These are phyloP conservation scores for Macrophya annulata DNA, from an alignment of 2,888 invertebrate genomes.

Conservation along the genomic window DNA sequence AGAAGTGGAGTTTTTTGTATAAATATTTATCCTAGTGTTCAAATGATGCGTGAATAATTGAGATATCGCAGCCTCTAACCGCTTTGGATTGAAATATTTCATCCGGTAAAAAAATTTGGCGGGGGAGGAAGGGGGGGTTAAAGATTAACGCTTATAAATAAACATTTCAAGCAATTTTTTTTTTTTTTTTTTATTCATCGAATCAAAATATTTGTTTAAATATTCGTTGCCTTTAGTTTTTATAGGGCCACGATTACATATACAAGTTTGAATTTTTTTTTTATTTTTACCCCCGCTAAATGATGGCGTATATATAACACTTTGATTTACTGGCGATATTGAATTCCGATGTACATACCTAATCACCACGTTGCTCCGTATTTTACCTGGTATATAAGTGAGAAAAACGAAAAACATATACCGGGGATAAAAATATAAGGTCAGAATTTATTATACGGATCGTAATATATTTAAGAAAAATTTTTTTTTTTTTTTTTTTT, in stretches of 20 bases:
- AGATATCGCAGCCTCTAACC: constrained; percentile 22
- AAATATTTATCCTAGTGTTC: constrained; percentile 2
- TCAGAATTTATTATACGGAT: background rate
- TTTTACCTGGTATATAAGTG: background rate
- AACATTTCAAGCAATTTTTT: constrained; percentile 21
- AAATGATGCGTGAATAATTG: background rate
- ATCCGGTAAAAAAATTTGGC: background rate
- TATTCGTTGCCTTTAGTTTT: background rate
- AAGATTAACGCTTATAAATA: constrained; percentile 40
- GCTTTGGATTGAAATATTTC: background rate
- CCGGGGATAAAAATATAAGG: background rate
- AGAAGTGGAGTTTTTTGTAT: background rate
- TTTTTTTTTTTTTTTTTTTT: background rate
- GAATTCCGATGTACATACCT: background rate
- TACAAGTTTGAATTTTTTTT: background rate
- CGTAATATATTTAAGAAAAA: background rate
- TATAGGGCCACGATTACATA: background rate
- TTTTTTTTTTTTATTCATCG: background rate
- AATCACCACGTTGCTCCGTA: background rate
- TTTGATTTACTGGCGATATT: background rate
- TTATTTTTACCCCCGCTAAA: background rate
- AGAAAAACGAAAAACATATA: background rate
- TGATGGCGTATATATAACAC: background rate
- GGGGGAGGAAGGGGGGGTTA: background rate
- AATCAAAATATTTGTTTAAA: constrained; percentile 43